Conservation (phyloP, 2,113 vertebrate genomes). For the Gobius niger region DNA sequence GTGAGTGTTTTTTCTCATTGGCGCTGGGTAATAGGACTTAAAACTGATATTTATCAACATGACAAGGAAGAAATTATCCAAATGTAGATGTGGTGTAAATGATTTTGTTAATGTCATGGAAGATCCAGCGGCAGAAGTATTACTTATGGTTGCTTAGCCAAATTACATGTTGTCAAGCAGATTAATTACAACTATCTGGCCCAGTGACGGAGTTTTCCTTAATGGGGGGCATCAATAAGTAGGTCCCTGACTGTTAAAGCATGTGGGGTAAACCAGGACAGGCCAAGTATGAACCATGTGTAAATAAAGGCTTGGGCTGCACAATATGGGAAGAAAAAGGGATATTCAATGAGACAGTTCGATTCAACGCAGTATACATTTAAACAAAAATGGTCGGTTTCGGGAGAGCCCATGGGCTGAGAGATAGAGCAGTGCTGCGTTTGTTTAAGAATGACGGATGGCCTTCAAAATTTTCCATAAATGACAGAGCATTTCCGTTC, state of each 20-base stretch:
- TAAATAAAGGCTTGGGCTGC: too few relatives aligned
- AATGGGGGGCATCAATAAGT: constrained; percentile 41
- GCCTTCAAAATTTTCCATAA: too few relatives aligned
- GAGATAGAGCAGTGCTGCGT: too few relatives aligned
- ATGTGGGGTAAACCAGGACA: constrained; percentile 26
- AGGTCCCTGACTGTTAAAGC: constrained; percentile 13
- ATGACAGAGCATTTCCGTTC: too few relatives aligned
- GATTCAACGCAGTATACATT: too few relatives aligned
- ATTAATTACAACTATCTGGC: constrained; percentile 49
- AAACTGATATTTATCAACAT: constrained; percentile 37
- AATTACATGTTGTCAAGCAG: constrained; percentile 41
- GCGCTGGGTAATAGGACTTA: constrained; percentile 3
- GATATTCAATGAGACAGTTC: too few relatives aligned
- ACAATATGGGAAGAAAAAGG: too few relatives aligned
- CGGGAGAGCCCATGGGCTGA: too few relatives aligned
- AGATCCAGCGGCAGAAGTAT: constrained; percentile 39
- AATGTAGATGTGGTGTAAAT: constrained; percentile 23
- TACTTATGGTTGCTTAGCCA: constrained; percentile 43
- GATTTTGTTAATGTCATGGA: constrained; percentile 23
- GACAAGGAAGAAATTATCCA: constrained; percentile 31
- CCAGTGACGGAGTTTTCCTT: constrained; percentile 21
- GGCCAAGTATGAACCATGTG: background rate
- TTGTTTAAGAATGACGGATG: too few relatives aligned
- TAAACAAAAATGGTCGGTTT: too few relatives aligned
- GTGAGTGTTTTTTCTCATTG: constrained; percentile 16